A percentile compares a stretch with the other conserved stretches of the same genome.
phyloP scores from a whole-genome alignment of 2,888 invertebrate species.

The Therioaphis trifolii region DNA sequence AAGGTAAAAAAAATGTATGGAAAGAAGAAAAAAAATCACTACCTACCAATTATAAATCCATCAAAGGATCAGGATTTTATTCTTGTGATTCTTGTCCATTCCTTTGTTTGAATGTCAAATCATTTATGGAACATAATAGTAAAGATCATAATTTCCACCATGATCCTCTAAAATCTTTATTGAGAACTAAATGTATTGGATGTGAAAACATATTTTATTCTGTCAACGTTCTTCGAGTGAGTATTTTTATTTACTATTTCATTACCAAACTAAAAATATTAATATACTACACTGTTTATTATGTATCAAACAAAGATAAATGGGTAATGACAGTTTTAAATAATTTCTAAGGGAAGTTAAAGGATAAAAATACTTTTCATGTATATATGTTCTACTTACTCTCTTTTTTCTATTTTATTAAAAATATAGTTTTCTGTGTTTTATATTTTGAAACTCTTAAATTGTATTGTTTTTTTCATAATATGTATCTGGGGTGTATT shows the following conservation, averaged over 20 bases:
- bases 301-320: no score
- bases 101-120: slow-evolving; percentile 47
- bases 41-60: background rate
- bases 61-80: slow-evolving; percentile 40
- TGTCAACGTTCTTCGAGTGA: slow-evolving; percentile 76
- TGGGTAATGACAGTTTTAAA: no score
- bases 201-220: slow-evolving; percentile 73
- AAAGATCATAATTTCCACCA: slow-evolving; percentile 22
- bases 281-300: no score
- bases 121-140: slow-evolving; percentile 45
- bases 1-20: background rate
- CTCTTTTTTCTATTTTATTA: no score
- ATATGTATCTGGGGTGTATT: no score
- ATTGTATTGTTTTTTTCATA: no score
- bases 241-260: background rate
- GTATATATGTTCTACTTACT: no score
- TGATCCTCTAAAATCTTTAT: slow-evolving; percentile 6
- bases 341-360: no score
- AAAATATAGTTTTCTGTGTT: no score
- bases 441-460: no score
- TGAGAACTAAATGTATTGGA: slow-evolving; percentile 73
- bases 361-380: no score
- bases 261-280: no score
- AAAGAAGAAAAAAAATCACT: slow-evolving; percentile 31
- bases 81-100: slow-evolving; percentile 52